phyloP scores from a whole-genome alignment of 2,797 vertebrate species.

The Silurus aristotelis region DNA sequence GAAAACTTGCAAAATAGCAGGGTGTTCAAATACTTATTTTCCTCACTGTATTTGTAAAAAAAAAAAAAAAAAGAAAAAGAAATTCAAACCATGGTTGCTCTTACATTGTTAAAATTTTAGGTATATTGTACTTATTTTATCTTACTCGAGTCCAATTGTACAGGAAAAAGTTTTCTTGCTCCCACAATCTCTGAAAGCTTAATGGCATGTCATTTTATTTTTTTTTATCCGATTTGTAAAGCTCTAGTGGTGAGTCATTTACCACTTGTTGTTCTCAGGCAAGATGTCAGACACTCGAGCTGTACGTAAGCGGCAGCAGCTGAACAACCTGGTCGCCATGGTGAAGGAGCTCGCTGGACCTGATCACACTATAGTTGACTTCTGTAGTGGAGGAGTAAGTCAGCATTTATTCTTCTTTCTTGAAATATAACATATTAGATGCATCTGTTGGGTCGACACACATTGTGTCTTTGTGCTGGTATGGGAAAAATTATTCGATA shows the following conservation, averaged over 20 bases:
- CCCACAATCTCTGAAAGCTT: background rate
- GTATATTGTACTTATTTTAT: background rate
- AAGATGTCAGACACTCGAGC: conserved; percentile 91
- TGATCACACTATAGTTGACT: conserved; percentile 88
- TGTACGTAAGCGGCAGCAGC: conserved; percentile 89
- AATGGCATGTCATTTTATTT: background rate
- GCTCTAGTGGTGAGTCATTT: background rate
- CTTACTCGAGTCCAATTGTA: background rate
- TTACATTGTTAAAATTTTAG: background rate
- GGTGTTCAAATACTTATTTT: too few species aligned
- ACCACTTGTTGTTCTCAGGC: conserved; percentile 70
- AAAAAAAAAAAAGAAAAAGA: too few species aligned
- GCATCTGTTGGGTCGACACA: too few species aligned
- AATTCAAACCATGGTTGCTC: too few species aligned
- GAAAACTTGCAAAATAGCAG: too few species aligned
- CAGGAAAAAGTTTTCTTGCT: background rate
- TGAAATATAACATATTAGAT: too few species aligned
- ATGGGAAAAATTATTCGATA: too few species aligned
- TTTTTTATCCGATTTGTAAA: background rate
- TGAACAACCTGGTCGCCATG: conserved; percentile 91
- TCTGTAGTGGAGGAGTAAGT: conserved; percentile 95
- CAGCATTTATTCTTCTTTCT: background rate
- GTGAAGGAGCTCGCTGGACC: conserved; percentile 82
- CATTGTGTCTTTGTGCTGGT: too few species aligned
- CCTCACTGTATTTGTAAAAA: too few species aligned